Percentiles rank a stretch among this genome's conserved stretches.
Conservation (phyloP, 2,888 invertebrate genomes). For the Folsomia manolachei region DNA sequence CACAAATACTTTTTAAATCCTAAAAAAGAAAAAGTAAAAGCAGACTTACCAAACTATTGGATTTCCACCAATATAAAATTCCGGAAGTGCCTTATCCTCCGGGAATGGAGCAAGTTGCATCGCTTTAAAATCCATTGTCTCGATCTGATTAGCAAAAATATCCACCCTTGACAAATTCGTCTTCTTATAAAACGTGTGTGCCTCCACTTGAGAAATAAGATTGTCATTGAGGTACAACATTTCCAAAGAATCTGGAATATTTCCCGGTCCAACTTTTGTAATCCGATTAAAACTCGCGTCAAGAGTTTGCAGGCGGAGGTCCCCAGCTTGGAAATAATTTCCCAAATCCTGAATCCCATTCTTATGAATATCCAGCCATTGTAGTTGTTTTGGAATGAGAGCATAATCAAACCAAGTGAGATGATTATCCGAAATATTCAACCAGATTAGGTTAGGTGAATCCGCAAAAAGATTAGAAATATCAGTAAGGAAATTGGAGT, state of each 20-base stretch:
- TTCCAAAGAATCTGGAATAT: conserved; percentile 79
- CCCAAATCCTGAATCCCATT: conserved; percentile 77
- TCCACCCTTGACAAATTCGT: conserved; percentile 84
- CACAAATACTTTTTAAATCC: too few relatives aligned
- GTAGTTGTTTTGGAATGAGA: conserved; percentile 74
- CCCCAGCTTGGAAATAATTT: conserved; percentile 53
- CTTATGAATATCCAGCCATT: conserved; percentile 86
- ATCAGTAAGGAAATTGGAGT: conserved; percentile 78
- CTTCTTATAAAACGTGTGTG: conserved; percentile 85
- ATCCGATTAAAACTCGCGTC: conserved; percentile 89
- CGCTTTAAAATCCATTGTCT: conserved; percentile 84
- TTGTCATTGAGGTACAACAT: conserved; percentile 85
- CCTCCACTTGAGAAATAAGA: conserved; percentile 75
- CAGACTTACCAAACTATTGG: conserved; percentile 65
- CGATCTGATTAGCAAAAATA: conserved; percentile 87
- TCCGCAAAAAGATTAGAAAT: conserved; percentile 80
- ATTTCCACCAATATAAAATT: conserved; percentile 90
- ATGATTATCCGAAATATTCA: conserved; percentile 87
- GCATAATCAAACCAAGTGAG: conserved; percentile 85
- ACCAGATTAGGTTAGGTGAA: conserved; percentile 77
- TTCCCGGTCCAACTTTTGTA: conserved; percentile 67
- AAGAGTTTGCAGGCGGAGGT: conserved; percentile 74
- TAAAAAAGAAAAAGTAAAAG: not conserved
- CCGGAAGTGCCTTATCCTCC: conserved; percentile 71
- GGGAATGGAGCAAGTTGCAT: conserved; percentile 77